phyloP scores from a whole-genome alignment of 2,888 invertebrate species.

The Cerceris ruficornis region DNA sequence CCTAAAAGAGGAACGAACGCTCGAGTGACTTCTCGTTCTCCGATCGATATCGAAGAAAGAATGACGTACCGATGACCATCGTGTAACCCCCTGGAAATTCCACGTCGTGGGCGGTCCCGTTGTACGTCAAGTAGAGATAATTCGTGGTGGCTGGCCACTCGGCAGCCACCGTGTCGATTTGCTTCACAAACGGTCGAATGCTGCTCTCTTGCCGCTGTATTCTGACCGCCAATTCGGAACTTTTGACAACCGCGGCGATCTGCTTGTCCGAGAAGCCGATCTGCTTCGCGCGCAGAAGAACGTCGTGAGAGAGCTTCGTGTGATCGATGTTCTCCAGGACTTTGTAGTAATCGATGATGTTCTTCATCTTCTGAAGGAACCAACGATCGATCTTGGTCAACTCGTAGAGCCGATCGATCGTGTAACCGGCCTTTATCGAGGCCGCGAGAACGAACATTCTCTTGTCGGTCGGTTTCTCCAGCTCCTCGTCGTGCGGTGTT shows the following conservation, averaged over 20 bases:
- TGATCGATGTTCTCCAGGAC: constrained; percentile 86
- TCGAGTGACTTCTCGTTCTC: background rate
- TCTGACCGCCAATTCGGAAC: constrained; percentile 92
- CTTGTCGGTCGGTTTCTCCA: constrained; percentile 97
- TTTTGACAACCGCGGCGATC: constrained; percentile 93
- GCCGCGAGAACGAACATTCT: constrained; percentile 98
- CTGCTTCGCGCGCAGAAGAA: constrained; percentile 92
- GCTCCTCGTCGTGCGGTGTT: constrained; percentile 90
- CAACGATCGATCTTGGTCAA: constrained; percentile 98
- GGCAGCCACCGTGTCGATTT: constrained; percentile 99
- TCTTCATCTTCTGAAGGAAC: constrained; percentile 97
- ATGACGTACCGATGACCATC: constrained; percentile 91
- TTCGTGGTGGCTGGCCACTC: constrained; percentile 99
- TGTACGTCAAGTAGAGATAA: constrained; percentile 99
- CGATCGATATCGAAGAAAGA: background rate
- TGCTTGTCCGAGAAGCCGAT: constrained; percentile 99
- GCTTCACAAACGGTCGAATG: constrained; percentile 94
- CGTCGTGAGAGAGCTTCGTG: constrained; percentile 84
- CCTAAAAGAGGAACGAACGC: constrained; percentile 75
- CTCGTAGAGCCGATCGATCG: constrained; percentile 92
- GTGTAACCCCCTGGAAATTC: constrained; percentile 90
- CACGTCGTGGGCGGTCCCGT: constrained; percentile 92
- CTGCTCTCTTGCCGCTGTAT: constrained; percentile 89
- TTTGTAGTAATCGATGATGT: constrained; percentile 90
- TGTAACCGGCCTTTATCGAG: constrained; percentile 91